phyloP scores from a whole-genome alignment of 2,113 vertebrate genomes.

The Limnothrissa miodon region DNA sequence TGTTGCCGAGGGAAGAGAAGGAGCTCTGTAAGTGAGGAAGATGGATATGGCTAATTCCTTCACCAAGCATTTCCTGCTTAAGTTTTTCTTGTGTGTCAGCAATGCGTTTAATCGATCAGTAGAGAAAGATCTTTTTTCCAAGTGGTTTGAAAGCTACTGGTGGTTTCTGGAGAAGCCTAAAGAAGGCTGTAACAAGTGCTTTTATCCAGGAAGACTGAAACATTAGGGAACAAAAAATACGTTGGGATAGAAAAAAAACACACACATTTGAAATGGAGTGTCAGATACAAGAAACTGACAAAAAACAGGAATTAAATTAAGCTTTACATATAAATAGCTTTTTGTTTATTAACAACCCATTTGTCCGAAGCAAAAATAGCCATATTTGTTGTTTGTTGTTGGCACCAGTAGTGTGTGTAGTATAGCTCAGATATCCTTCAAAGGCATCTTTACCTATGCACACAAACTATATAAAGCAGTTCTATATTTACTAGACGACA shows the following conservation, averaged over 20 bases:
- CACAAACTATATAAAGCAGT: not conserved
- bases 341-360: not conserved
- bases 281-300: not conserved
- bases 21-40: slow-evolving; percentile 24
- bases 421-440: not conserved
- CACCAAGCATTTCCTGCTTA: not conserved
- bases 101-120: slow-evolving; percentile 35
- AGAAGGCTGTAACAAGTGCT: not conserved
- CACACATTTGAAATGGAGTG: slow-evolving; percentile 19
- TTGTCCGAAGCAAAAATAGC: not conserved
- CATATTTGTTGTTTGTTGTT: not conserved
- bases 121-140: not conserved
- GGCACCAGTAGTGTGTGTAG: not conserved
- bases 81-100: slow-evolving; percentile 26
- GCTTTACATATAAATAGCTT: not conserved
- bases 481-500: not conserved
- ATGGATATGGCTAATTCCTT: not conserved
- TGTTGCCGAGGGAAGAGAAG: slow-evolving; percentile 34
- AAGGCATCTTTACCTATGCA: not conserved
- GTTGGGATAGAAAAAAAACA: not conserved
- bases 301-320: not conserved
- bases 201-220: slow-evolving; percentile 21
- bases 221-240: not conserved
- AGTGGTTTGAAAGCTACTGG: slow-evolving; percentile 26
- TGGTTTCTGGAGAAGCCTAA: slow-evolving; percentile 12